Evolutionary conservation across 2,888 invertebrate genomes (phyloP), one percentile per base, ranked within the genome.

Genomic region (Mactromeris polynyma): DNA sequence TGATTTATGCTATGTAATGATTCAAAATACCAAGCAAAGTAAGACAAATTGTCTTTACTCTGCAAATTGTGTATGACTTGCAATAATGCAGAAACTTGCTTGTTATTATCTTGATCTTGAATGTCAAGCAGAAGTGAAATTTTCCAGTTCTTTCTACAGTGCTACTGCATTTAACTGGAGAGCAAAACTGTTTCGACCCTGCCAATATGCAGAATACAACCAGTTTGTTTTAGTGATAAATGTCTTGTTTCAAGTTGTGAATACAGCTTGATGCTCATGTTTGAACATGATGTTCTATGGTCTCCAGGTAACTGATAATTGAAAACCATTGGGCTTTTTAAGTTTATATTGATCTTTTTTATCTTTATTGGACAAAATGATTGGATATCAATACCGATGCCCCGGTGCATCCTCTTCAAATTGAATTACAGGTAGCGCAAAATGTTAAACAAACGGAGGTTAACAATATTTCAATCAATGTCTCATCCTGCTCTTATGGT

Each of bases 331-430:
- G 6, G 19, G n/a, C n/a, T 78, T 38, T 78, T 21, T n/a, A 46
- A 26, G 51, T 54, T 40, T 21, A 14, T 78, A 84, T 84, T 84
- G 84, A 84, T 84, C 51, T 38, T 38, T 54, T 77, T 84, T 84
- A 78, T 54, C 77, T n/a, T 51, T 84, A 51, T 84, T 84, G 46
- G 38, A 78, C 51, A 78, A 51, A 73, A 78, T 84, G 78, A 84
- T 78, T 38, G 84, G 26, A 84, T 38, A 84, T 84, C 84, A 84
- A 84, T 84, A 84, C 77, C 78, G 69, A 83, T 42, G 26, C 58
- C 58, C 19, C 3, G 73, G 26, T 78, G 38, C 51, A 84, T 77
- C 51, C 26, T 33, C 1, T 33, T 33, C 36, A 33, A 36, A 14
- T 73, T 36, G 17, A 73, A 73, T 36, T 14, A 36, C 33, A 33